Evolutionary conservation across 2,113 vertebrate genomes (phyloP).

Genomic region (Rhea pennata): DNA sequence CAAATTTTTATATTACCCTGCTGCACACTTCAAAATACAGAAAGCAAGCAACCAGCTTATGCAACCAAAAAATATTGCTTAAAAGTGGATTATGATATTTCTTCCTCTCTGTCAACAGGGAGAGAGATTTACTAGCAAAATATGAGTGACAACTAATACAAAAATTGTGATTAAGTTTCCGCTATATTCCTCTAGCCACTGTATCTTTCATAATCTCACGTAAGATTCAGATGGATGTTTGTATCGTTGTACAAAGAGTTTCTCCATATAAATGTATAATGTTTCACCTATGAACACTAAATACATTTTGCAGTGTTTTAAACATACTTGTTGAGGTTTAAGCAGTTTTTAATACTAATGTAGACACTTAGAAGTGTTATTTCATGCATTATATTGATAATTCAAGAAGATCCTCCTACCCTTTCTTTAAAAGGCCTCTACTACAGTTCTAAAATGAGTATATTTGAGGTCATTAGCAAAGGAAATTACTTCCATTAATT

Average conservation of each 20-base stretch:
- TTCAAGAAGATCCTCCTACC: background rate
- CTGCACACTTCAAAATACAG: background rate
- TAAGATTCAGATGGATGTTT: background rate
- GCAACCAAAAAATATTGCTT: background rate
- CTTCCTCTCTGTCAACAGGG: background rate
- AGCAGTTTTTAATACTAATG: background rate
- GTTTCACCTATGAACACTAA: background rate
- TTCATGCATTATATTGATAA: background rate
- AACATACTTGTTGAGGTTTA: background rate
- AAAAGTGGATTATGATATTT: background rate
- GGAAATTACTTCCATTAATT: slow-evolving; percentile 55
- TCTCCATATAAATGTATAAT: background rate
- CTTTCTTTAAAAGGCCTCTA: background rate
- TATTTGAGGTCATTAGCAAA: slow-evolving; percentile 38
- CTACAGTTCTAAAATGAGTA: background rate
- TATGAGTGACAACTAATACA: background rate
- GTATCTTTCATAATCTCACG: background rate
- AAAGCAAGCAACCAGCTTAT: background rate
- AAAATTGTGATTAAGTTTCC: background rate
- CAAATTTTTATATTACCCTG: background rate
- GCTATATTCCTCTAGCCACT: background rate
- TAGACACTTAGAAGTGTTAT: background rate
- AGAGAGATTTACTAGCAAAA: background rate
- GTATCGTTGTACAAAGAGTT: background rate
- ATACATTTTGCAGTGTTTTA: background rate